Conservation (phyloP, 2,797 vertebrate species). For the Echiichthys vipera region DNA sequence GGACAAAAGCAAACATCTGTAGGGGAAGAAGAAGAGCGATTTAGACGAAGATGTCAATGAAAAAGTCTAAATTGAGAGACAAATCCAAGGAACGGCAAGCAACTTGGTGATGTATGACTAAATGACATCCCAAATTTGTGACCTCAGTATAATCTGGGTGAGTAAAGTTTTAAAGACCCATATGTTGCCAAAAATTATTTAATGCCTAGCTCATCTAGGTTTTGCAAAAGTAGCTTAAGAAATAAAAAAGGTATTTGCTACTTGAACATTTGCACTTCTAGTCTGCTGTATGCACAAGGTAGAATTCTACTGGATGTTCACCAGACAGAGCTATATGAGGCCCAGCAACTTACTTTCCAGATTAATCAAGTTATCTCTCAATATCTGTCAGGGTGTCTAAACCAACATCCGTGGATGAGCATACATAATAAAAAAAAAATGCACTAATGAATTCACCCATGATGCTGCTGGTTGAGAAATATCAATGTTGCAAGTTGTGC, state of each 20-base stretch:
- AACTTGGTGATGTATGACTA: too few species aligned
- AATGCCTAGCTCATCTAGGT: not conserved
- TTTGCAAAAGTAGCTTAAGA: not conserved
- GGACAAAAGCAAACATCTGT: too few species aligned
- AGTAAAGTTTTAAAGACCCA: constrained; percentile 2
- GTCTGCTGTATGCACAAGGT: not conserved
- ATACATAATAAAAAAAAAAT: constrained; percentile 26
- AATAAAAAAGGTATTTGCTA: not conserved
- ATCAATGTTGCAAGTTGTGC: constrained; percentile 35
- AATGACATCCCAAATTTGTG: too few species aligned
- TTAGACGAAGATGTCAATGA: too few species aligned
- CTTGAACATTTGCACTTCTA: constrained; percentile 4
- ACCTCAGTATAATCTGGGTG: too few species aligned
- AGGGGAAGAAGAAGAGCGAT: too few species aligned
- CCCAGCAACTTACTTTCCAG: constrained; percentile 10
- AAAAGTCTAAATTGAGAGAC: too few species aligned
- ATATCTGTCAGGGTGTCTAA: constrained; percentile 39
- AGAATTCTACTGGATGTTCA: constrained; percentile 9
- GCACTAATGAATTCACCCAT: constrained; percentile 46
- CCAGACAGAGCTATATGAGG: not conserved
- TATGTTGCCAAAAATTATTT: not conserved
- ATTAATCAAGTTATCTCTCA: constrained; percentile 33
- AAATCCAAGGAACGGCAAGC: too few species aligned
- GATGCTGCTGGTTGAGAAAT: constrained; percentile 41
- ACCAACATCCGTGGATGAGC: constrained; percentile 12